Evolutionary conservation across 2,797 vertebrate species (phyloP).

Genomic region (Artibeus jamaicensis): DNA sequence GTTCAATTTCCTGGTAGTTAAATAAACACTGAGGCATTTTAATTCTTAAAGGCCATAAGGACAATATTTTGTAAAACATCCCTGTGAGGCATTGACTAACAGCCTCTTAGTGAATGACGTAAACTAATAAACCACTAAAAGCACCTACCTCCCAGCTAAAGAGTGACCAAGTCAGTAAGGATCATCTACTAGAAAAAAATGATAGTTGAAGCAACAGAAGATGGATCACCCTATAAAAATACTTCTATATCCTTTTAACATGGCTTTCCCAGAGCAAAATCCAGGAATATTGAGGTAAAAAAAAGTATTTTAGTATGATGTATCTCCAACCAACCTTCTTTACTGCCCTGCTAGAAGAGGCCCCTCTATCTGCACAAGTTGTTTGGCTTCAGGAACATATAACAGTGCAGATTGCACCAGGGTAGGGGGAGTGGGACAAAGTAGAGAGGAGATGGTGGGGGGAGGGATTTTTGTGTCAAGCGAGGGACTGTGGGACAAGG

Average conservation of each 20-base stretch:
- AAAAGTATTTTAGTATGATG: not conserved
- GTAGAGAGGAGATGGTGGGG: not conserved
- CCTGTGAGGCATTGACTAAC: not conserved
- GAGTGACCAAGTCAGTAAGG: not conserved
- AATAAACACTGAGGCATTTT: not conserved
- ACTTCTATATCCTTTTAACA: not conserved
- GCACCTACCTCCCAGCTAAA: not conserved
- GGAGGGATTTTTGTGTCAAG: not conserved
- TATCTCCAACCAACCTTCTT: not conserved
- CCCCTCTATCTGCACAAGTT: not conserved
- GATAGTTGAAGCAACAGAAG: not conserved
- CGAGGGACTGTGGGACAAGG: not conserved
- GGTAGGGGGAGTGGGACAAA: not conserved
- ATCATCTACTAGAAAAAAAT: not conserved
- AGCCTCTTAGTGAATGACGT: not conserved
- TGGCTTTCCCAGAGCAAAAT: not conserved
- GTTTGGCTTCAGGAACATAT: not conserved
- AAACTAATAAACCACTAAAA: conserved; percentile 14
- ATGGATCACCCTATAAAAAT: not conserved
- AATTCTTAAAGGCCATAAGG: not conserved
- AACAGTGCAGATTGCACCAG: not conserved
- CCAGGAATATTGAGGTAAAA: not conserved
- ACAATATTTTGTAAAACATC: not conserved
- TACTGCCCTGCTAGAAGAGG: not conserved
- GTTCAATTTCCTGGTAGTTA: not conserved